Base-by-base conservation (phyloP, 1,140 invertebrate species). In the Belonocnema kinseyi region DNA sequence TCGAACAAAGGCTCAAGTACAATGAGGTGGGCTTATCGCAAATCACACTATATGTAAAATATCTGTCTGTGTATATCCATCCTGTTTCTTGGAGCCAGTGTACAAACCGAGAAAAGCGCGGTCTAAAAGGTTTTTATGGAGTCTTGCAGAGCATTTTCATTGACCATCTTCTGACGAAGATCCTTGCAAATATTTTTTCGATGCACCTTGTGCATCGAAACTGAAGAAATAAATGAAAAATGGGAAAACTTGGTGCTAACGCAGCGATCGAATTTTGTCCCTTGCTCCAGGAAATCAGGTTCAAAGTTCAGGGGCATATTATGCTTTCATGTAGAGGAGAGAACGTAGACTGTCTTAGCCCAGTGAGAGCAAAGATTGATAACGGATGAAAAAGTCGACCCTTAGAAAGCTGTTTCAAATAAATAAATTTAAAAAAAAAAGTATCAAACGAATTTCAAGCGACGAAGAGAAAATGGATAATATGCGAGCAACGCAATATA, bases 341-440 rank as follows among this genome's bases (percentile, higher is more conserved):
- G 89, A 90, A 88, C 79, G 85, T 87, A 90, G 89, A 91, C 88
- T 90, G 88, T 87, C 78, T 84, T 88, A 86, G 81, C 81, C 85
- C 86, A 86, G 79, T 88, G 88, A 90, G 85, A 88, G 84, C 79
- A 84, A 89, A 88, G 89, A 89, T 86, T 87, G 83, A 88, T 85
- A 79, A 86, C 77, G 79, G 76, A 83, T 77, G 73, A 80, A 73
- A 86, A 74, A 73, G 74, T 81, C 80, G 78, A 85, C 77, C 76
- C 75, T 76, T 80, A 81, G 70, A 72, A 76, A 83, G 77, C 77
- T 78, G 79, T 84, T 79, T 76, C 14, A 76, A 54, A 73, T 16
- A 46, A 40, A 50, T 53, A 72, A 78, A 56, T 53, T n/a, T n/a
- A n/a, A n/a, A n/a, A 26, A 26, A 26, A 58, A 58, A 80, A 82